Percentiles rank a stretch among this genome's conserved stretches.
Evolutionary conservation across 2,113 vertebrate genomes (phyloP).

Genomic region (Pristiophorus japonicus): DNA sequence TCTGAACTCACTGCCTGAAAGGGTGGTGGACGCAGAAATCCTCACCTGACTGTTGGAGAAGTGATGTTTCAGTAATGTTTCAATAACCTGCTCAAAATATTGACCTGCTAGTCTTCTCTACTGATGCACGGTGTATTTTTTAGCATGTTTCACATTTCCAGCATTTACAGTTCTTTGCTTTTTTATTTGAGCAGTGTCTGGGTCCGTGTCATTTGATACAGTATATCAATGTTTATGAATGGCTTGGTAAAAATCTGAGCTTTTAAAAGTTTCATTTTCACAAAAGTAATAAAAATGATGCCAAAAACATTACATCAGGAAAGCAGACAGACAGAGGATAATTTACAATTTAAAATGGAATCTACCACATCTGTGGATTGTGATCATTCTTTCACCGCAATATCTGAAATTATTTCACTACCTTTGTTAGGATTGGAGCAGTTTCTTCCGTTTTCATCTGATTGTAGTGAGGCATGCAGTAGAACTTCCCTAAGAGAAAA

Average conservation of each 20-base stretch:
- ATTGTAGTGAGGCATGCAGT: neutral
- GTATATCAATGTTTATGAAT: neutral
- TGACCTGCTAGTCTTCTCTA: neutral
- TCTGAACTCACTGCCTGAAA: no score
- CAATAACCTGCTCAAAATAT: neutral
- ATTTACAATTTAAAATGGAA: neutral
- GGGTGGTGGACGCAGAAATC: no score
- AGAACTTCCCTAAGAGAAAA: constrained; percentile 20
- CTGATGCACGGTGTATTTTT: neutral
- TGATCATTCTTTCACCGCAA: neutral
- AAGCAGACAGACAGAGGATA: neutral
- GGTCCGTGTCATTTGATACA: neutral
- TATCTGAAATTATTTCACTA: neutral
- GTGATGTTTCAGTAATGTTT: neutral
- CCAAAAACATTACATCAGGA: neutral
- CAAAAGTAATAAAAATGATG: neutral
- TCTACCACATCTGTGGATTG: neutral
- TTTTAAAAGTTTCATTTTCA: neutral
- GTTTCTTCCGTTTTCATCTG: neutral
- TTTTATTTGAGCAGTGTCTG: neutral
- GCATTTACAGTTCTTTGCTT: neutral
- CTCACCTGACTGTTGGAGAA: neutral
- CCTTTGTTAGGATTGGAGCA: neutral
- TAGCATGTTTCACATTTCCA: neutral
- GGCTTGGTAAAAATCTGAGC: neutral